Conservation (phyloP, 2,888 invertebrate species). For the Campopleginae sp. region DNA sequence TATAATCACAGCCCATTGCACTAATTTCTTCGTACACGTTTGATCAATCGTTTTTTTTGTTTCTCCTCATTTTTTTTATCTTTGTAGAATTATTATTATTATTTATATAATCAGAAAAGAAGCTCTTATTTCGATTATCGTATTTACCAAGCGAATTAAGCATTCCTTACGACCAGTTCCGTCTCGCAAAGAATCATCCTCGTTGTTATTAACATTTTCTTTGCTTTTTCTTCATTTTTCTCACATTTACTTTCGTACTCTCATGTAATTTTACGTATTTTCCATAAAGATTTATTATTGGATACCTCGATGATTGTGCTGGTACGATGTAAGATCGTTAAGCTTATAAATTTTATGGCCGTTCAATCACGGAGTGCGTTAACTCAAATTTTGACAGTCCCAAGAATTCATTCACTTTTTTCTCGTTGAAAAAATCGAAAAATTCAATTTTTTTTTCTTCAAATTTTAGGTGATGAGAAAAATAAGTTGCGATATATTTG, state of each 20-base stretch:
- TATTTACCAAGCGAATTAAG: constrained; percentile 56
- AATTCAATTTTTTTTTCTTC: neutral
- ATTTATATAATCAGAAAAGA: constrained; percentile 40
- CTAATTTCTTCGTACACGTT: constrained; percentile 63
- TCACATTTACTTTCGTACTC: neutral
- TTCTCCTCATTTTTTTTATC: neutral
- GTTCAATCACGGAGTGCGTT: constrained; percentile 36
- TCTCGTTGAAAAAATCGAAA: neutral
- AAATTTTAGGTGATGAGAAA: neutral
- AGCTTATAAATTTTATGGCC: constrained; percentile 34
- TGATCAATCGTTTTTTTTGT: constrained; percentile 46
- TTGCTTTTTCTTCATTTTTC: constrained; percentile 16
- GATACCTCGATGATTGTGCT: constrained; percentile 63
- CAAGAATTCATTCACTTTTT: neutral
- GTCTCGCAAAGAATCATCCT: constrained; percentile 45
- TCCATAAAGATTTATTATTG: constrained; percentile 41
- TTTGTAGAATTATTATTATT: constrained; percentile 27
- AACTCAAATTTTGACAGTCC: constrained; percentile 6
- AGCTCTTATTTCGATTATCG: constrained; percentile 61
- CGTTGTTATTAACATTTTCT: constrained; percentile 24
- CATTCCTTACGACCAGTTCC: constrained; percentile 31
- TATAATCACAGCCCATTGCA: constrained; percentile 70
- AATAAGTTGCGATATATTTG: neutral
- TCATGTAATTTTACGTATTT: constrained; percentile 27
- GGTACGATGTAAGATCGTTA: constrained; percentile 49